Conservation (phyloP, 2,113 vertebrate genomes). For the Hypocryptadius cinnamomeus region DNA sequence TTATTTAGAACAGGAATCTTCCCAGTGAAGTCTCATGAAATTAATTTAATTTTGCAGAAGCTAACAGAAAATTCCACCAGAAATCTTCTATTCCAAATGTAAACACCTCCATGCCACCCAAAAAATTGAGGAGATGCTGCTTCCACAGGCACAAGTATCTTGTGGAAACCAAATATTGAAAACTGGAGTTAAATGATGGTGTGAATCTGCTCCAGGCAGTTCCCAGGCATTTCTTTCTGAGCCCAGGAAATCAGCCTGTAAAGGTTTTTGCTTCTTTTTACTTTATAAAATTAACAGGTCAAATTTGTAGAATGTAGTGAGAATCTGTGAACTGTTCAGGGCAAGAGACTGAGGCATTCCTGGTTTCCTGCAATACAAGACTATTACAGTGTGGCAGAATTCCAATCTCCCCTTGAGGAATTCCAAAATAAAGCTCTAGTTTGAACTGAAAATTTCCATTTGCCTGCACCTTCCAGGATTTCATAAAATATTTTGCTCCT, state of each 20-base stretch:
- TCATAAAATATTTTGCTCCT: neutral
- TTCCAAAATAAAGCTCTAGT: neutral
- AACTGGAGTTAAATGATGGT: neutral
- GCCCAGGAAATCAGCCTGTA: neutral
- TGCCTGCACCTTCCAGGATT: neutral
- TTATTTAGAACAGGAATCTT: neutral
- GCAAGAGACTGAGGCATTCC: neutral
- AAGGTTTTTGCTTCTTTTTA: neutral
- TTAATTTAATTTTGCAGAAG: neutral
- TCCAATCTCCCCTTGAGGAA: neutral
- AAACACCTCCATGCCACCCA: neutral
- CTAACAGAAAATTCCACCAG: neutral
- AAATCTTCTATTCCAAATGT: neutral
- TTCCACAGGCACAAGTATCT: neutral
- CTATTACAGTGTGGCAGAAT: neutral
- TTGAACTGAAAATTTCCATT: slow-evolving; percentile 5
- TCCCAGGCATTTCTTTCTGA: neutral
- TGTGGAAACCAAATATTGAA: neutral
- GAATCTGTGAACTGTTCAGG: neutral
- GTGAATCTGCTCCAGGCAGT: neutral
- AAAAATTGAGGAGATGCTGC: neutral
- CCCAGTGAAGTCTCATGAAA: neutral
- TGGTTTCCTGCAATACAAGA: neutral
- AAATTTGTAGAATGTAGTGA: neutral
- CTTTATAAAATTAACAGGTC: slow-evolving; percentile 3